phyloP scores from a whole-genome alignment of 1,140 invertebrate genomes.

The Orius laevigatus region DNA sequence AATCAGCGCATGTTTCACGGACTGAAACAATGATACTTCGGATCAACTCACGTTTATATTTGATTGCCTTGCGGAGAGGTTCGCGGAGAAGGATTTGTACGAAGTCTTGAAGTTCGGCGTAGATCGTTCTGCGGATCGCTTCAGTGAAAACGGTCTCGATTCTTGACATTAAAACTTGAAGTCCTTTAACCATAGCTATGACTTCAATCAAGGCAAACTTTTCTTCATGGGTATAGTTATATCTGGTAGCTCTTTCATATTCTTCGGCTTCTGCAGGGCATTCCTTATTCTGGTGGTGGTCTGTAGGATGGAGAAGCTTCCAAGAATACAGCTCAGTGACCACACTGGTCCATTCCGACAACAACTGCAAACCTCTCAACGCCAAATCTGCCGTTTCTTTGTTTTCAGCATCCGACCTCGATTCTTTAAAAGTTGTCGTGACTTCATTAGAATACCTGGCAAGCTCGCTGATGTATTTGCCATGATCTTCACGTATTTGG shows the following conservation, averaged over 20 bases:
- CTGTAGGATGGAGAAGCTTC: constrained; percentile 95
- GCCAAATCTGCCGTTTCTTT: constrained; percentile 82
- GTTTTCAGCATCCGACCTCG: constrained; percentile 83
- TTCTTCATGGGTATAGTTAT: constrained; percentile 95
- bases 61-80: constrained; percentile 88
- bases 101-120: constrained; percentile 95
- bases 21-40: constrained; percentile 87
- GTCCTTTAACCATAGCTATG: constrained; percentile 97
- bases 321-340: constrained; percentile 96
- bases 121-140: constrained; percentile 86
- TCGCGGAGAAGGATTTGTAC: constrained; percentile 82
- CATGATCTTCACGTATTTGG: constrained; percentile 89
- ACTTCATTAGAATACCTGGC: constrained; percentile 85
- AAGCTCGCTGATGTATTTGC: constrained; percentile 93
- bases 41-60: constrained; percentile 96
- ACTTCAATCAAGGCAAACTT: constrained; percentile 97
- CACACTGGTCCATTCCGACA: constrained; percentile 94
- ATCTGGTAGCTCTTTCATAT: constrained; percentile 94
- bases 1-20: constrained; percentile 90
- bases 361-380: constrained; percentile 74
- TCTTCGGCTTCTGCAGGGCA: constrained; percentile 97
- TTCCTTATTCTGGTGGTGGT: constrained; percentile 88
- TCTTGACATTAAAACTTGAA: constrained; percentile 91
- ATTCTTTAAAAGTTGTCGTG: constrained; percentile 86
- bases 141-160: constrained; percentile 98